Base-by-base conservation (phyloP, 2,113 vertebrate species). In the Athene noctua region DNA sequence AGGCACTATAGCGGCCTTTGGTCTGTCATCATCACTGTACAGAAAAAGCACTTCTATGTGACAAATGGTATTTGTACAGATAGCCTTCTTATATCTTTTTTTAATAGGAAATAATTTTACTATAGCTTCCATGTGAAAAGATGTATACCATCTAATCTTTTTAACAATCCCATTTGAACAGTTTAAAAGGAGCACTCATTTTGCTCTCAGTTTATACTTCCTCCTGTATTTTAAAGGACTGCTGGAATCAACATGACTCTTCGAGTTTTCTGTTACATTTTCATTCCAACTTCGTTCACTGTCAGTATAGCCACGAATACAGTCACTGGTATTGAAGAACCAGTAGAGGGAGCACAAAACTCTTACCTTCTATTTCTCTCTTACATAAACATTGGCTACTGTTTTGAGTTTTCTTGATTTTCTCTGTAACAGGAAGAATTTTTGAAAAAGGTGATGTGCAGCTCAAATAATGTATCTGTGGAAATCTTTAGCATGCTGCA, bases 261-360 rank as follows among this genome's bases (percentile, higher is more conserved):
- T 36, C 13, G 40, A 68, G 38, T 25, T 66, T 61, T 65, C 71
- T 58, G 1, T 42, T 9, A 2, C 13, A 2, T n/a, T 71, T 36
- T 58, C 11, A 1, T 44, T 86, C 46, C 34, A 32, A 15, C 71
- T 44, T 29, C 32, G 5, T 22, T 51, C 42, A 3, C 25, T 8
- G 55, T 22, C 58, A 13, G 23, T 0, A 13, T 4, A 10, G 66
- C 54, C 13, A 3, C 0, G 8, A 36, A 29, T 3, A 25, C 27
- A 20, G 27, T 15, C 61, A 27, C 1, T 4, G 18, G 62, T 54
- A 9, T 1, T 11, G 59, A 26, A n/a, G 32, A 67, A 40, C 90
- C 97, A 86, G 96, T 22, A 97, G 97, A 93, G 97, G 97, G 97
- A 92, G 96, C 86, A 72, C 32, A 10, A 65, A 80, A 51, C 70